Evolutionary conservation across 64 coral and sea anemone genomes (phyloP).

Genomic region (Trachythela sp.): DNA sequence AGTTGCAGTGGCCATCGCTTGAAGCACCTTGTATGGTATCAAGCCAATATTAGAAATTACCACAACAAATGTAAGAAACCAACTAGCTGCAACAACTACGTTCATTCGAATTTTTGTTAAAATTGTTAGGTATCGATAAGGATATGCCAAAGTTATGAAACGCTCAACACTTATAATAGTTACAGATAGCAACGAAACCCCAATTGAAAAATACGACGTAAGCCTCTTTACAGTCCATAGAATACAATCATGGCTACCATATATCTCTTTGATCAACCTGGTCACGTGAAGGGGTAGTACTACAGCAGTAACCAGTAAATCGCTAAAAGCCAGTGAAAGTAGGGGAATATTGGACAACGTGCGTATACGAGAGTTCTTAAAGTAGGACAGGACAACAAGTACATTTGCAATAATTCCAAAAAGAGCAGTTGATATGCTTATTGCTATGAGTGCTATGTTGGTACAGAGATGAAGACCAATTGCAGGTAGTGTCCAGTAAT

Average conservation of each 20-base stretch:
- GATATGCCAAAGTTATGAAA: not conserved
- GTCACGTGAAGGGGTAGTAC: not conserved
- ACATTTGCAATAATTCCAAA: not conserved
- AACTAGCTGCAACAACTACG: not conserved
- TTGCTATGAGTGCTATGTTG: not conserved
- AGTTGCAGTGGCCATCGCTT: not conserved
- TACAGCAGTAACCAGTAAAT: not conserved
- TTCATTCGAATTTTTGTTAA: not conserved
- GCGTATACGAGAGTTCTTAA: not conserved
- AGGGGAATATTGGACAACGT: not conserved
- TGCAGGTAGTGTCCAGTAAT: not conserved
- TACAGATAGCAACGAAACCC: not conserved
- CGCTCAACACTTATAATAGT: not conserved
- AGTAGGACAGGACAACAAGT: not conserved
- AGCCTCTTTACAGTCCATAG: not conserved
- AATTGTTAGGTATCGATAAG: not conserved
- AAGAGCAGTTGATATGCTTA: not conserved
- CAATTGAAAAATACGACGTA: not conserved
- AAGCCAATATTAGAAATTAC: not conserved
- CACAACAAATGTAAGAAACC: not conserved
- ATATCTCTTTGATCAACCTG: not conserved
- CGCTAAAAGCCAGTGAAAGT: not conserved
- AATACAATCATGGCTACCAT: not conserved
- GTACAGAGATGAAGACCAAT: not conserved
- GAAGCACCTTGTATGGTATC: not conserved